Conservation (phyloP, 2,113 vertebrate species). For the Chionis minor region DNA sequence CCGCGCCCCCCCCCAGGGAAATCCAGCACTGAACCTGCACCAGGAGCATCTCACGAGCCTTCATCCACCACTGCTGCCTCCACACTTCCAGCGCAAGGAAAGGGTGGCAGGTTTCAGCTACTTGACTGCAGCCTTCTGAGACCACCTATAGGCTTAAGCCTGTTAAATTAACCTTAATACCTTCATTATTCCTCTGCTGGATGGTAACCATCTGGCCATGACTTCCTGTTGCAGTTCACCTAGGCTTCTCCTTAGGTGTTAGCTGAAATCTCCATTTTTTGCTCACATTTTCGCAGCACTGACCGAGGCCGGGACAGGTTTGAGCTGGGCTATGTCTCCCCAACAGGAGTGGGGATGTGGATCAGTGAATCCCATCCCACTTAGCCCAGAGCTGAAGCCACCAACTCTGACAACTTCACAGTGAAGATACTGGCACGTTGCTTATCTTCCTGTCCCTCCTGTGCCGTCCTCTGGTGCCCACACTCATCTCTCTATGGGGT, state of each 20-base stretch:
- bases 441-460: not conserved
- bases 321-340: not conserved
- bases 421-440: not conserved
- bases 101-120: constrained; percentile 12
- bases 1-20: fast-evolving
- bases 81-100: not conserved
- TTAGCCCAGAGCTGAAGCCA: not conserved
- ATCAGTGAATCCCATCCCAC: not conserved
- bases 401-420: not conserved
- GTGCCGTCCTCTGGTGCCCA: not conserved
- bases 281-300: not conserved
- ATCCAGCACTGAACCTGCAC: not conserved
- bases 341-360: not conserved
- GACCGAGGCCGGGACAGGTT: not conserved
- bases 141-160: constrained; percentile 58
- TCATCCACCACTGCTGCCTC: not conserved
- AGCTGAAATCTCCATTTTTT: not conserved
- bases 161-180: constrained; percentile 57
- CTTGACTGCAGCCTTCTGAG: constrained; percentile 29
- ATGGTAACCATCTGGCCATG: constrained; percentile 44
- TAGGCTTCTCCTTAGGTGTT: constrained; percentile 15
- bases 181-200: constrained; percentile 47
- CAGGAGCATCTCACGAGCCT: not conserved
- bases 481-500: not conserved
- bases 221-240: constrained; percentile 8